These are phyloP conservation scores for Sebastes oblongus DNA, from an alignment of 2,797 vertebrate species.

Conservation along the genomic window DNA sequence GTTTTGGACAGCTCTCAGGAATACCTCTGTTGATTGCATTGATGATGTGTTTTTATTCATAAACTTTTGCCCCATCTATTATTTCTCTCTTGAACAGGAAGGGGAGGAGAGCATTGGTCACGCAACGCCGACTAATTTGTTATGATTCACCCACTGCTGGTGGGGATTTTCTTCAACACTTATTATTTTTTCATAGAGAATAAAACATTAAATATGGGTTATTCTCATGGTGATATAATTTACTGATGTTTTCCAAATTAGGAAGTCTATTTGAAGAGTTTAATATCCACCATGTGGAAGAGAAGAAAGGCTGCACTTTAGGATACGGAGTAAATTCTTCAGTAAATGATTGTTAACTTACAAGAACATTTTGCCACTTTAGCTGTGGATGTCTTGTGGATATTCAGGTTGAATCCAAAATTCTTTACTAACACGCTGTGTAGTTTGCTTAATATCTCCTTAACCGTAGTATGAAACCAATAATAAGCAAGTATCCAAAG, in stretches of 20 bases:
- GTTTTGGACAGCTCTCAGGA: conserved; percentile 33
- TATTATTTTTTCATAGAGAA: background rate
- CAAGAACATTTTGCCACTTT: background rate
- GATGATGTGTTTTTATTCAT: conserved; percentile 34
- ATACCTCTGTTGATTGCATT: conserved; percentile 35
- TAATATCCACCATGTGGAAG: background rate
- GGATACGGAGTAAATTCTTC: background rate
- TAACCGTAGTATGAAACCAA: too few relatives aligned
- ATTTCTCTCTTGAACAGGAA: background rate
- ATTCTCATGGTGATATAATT: background rate
- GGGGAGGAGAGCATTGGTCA: background rate
- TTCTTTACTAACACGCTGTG: rapidly evolving
- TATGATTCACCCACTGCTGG: background rate
- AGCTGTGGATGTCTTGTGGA: background rate
- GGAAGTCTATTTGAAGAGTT: conserved; percentile 19
- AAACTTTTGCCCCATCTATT: background rate
- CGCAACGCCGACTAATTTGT: background rate
- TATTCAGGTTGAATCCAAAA: background rate
- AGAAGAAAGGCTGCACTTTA: background rate
- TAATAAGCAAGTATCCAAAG: too few relatives aligned
- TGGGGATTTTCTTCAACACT: background rate
- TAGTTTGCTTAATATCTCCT: too few relatives aligned
- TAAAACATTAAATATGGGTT: conserved; percentile 6
- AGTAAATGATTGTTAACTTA: background rate
- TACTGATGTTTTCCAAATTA: background rate